Percentiles rank a stretch among this genome's conserved stretches.
These are phyloP conservation scores for Drosophila mojavensis DNA, from an alignment of 1,140 invertebrate genomes.

Conservation along the genomic window DNA sequence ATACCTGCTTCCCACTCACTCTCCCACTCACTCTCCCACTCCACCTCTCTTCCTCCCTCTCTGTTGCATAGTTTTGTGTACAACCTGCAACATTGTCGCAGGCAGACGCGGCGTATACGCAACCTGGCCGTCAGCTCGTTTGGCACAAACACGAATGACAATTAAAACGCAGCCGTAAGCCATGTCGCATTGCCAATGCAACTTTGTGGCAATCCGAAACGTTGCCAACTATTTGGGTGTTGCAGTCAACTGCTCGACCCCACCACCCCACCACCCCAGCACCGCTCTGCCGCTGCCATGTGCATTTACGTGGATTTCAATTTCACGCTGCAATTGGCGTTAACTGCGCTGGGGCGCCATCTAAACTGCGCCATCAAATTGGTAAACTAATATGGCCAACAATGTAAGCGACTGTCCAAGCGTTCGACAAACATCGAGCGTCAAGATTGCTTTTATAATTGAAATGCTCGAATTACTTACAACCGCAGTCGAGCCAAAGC, in stretches of 20 bases:
- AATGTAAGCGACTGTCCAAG: slow-evolving; percentile 47
- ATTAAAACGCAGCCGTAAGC: slow-evolving; percentile 71
- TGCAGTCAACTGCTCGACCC: not conserved
- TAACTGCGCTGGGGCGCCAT: not conserved
- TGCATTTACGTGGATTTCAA: slow-evolving; percentile 41
- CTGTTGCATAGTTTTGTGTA: slow-evolving; percentile 38
- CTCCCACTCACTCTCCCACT: slow-evolving; percentile 4
- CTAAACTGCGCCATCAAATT: slow-evolving; percentile 30
- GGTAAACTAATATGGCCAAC: slow-evolving; percentile 63
- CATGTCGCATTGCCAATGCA: slow-evolving; percentile 39
- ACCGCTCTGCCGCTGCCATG: too few relatives aligned
- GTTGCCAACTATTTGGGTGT: slow-evolving; percentile 51
- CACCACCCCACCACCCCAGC: not conserved
- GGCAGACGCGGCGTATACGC: slow-evolving; percentile 55
- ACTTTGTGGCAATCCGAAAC: slow-evolving; percentile 68
- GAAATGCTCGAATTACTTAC: slow-evolving; percentile 70
- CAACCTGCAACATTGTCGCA: slow-evolving; percentile 57
- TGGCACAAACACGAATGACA: slow-evolving; percentile 62
- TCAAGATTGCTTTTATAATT: slow-evolving; percentile 74
- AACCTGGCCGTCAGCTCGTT: slow-evolving; percentile 46
- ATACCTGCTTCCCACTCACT: slow-evolving; percentile 22
- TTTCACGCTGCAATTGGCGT: slow-evolving; percentile 12
- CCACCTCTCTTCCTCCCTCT: not conserved
- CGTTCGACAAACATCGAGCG: slow-evolving; percentile 17
- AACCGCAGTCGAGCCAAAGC: slow-evolving; percentile 23